Conservation (phyloP, 2,113 vertebrate species). For the Phalacrocorax pelagicus region DNA sequence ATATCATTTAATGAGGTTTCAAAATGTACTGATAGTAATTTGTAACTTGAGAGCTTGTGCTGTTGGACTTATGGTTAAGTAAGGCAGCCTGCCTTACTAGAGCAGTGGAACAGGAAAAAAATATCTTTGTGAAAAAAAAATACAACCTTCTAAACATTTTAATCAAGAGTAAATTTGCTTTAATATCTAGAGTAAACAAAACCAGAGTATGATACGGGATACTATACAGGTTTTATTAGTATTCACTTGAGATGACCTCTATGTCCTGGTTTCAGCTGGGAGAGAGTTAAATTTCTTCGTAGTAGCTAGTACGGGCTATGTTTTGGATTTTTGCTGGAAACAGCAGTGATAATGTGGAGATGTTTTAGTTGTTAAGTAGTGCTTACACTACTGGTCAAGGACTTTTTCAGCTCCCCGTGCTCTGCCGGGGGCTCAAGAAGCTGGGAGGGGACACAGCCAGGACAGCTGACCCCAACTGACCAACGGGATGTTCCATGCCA, state of each 20-base stretch:
- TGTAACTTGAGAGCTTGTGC: neutral
- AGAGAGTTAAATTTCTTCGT: no score
- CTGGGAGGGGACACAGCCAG: no score
- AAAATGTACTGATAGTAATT: conserved; percentile 12
- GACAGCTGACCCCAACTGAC: no score
- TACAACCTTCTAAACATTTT: neutral
- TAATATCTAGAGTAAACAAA: neutral
- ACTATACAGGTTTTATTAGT: neutral
- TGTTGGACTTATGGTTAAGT: neutral
- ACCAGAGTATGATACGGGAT: neutral
- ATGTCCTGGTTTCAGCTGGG: neutral
- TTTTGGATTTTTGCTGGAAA: no score
- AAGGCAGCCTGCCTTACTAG: neutral
- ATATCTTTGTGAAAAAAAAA: neutral
- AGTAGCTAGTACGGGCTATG: no score
- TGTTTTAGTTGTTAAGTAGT: no score
- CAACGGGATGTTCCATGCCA: no score
- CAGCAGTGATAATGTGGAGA: no score
- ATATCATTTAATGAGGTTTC: conserved; percentile 11
- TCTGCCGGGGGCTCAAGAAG: no score
- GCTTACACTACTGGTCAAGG: no score
- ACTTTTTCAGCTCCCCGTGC: no score
- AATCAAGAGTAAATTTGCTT: neutral
- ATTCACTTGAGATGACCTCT: neutral
- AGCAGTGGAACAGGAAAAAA: neutral